Evolutionary conservation across 1,140 invertebrate species (phyloP).

Genomic region (Euwallacea similis): DNA sequence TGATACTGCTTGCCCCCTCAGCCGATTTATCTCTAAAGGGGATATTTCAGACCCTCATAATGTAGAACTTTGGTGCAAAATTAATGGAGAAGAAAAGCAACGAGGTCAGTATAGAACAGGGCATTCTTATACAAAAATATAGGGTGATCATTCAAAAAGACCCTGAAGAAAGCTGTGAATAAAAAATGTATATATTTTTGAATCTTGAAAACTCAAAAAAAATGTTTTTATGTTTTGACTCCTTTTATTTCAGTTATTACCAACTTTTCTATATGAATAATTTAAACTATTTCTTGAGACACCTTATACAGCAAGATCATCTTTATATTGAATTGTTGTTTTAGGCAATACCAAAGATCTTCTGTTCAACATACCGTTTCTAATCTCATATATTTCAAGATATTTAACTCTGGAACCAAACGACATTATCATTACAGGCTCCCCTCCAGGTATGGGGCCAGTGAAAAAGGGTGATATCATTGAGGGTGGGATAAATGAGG

Average conservation of each 20-base stretch:
- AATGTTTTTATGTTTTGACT: too few relatives aligned
- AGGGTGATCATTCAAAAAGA: not conserved
- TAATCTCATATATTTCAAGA: slow-evolving; percentile 71
- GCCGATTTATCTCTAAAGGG: slow-evolving; percentile 65
- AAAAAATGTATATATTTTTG: too few relatives aligned
- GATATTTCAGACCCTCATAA: slow-evolving; percentile 65
- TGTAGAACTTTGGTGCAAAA: slow-evolving; percentile 65
- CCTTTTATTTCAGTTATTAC: not conserved
- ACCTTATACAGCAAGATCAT: too few relatives aligned
- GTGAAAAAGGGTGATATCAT: slow-evolving; percentile 71
- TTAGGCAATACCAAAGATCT: slow-evolving; percentile 66
- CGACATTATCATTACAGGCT: slow-evolving; percentile 79
- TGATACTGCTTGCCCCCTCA: slow-evolving; percentile 78
- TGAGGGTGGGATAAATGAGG: slow-evolving; percentile 64
- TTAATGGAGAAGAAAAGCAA: slow-evolving; percentile 63
- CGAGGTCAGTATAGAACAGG: slow-evolving; percentile 48
- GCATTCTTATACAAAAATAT: not conserved
- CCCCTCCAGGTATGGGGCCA: slow-evolving; percentile 70
- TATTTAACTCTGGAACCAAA: slow-evolving; percentile 75
- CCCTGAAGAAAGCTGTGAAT: not conserved
- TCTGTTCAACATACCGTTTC: slow-evolving; percentile 67
- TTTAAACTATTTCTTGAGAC: too few relatives aligned
- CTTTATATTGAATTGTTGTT: slow-evolving; percentile 3
- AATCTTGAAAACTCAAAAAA: too few relatives aligned
- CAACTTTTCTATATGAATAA: not conserved